A percentile compares a stretch with the other conserved stretches of the same genome.
Conservation (phyloP, 2,888 invertebrate genomes). For the Congeria kusceri region DNA sequence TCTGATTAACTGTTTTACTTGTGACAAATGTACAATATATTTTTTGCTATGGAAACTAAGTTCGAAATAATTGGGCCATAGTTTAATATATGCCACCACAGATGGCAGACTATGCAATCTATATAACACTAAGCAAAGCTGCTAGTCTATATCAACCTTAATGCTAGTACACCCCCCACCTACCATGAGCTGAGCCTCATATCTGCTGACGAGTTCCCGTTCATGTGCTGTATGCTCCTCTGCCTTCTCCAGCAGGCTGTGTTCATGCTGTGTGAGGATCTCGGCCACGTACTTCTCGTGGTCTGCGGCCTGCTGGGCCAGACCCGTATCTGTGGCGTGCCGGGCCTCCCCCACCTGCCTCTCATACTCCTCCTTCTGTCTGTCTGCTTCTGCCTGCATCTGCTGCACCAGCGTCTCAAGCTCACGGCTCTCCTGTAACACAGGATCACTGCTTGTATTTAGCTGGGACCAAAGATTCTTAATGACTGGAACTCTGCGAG, state of each 20-base stretch:
- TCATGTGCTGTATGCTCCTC: constrained; percentile 71
- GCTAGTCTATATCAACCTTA: no score
- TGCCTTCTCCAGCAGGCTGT: constrained; percentile 65
- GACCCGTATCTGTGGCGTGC: no score
- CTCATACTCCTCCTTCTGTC: constrained; percentile 57
- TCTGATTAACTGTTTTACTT: no score
- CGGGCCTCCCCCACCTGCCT: neutral
- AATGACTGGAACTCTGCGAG: no score
- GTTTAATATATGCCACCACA: no score
- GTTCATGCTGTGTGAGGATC: constrained; percentile 88
- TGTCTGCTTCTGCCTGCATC: constrained; percentile 59
- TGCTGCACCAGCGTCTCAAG: constrained; percentile 53
- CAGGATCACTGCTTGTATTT: neutral
- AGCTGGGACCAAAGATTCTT: no score
- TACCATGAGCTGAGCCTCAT: constrained; percentile 67
- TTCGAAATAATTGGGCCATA: no score
- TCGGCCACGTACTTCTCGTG: constrained; percentile 86
- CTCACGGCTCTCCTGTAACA: constrained; percentile 59
- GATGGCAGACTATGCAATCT: no score
- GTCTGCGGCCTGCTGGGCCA: constrained; percentile 51
- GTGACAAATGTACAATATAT: no score
- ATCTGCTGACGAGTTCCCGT: constrained; percentile 67
- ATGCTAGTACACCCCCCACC: no score
- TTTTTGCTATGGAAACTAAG: no score
- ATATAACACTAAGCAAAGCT: no score